Evolutionary conservation across 2,888 invertebrate species (phyloP), one percentile per base, ranked within the genome.

Genomic region (Cephonodes hylas): DNA sequence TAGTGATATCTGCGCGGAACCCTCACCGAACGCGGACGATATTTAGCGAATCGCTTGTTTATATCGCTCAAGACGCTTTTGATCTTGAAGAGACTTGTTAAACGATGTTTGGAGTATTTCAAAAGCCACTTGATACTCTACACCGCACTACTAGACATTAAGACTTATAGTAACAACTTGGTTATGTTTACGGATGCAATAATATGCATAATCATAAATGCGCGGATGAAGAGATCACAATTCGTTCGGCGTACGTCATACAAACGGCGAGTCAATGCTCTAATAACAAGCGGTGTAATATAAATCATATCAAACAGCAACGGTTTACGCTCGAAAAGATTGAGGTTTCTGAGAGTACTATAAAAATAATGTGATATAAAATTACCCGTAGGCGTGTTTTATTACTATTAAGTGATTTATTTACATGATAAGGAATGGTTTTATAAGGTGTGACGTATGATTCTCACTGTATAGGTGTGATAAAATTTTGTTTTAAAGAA

Each of bases 61-160:
- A 60, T n/a, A 18, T 8, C 60, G 20, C 20, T 60, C 34, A 7
- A 53, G 25, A 25, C 48, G 60, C 60, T 60, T 60, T 60, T 60
- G 60, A 60, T 60, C 53, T 60, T 60, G 48, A 42, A 27, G 34
- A 59, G 27, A 27, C 53, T 60, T 60, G 53, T 60, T 53, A 60
- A 42, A 60, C 25, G 38, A 15, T 23, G 60, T 53, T 60, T 42
- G 42, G 25, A 34, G 20, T 27, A n/a, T 27, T 53, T 53, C 60
- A 53, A 48, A 38, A 53, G 60, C 60, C 42, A 20, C 48, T 60
- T 38, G 48, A 23, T 48, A 42, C 42, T 18, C 42, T 53, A 18
- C 18, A 4, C 53, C 27, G 15, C 10, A 18, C 18, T 27, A 10
- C 31, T 3, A 31, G 27, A 31, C 8, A 15, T 18, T 27, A 6